Evolutionary conservation across 2,797 vertebrate species (phyloP).

Genomic region (Manis pentadactyla): DNA sequence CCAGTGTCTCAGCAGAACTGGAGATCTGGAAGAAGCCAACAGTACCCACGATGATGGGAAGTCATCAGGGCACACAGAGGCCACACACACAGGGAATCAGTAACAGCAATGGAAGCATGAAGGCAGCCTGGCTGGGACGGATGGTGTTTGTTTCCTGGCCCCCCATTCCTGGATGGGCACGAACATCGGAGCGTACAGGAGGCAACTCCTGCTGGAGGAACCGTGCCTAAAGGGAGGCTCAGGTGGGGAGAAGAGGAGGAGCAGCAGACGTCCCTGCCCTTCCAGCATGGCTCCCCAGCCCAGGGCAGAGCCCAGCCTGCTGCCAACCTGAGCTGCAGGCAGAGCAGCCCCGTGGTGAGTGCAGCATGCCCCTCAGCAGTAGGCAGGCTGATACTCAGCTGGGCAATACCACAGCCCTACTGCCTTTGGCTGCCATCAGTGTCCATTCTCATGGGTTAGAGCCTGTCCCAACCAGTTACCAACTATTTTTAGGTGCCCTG

Average conservation of each 20-base stretch:
- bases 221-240: rapidly evolving
- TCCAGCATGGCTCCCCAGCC: background rate
- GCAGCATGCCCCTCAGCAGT: too few relatives aligned
- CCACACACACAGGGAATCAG: background rate
- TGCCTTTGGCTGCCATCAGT: background rate
- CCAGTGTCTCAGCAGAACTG: background rate
- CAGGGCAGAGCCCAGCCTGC: background rate
- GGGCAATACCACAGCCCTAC: background rate
- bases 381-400: background rate
- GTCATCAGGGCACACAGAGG: background rate
- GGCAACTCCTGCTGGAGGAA: background rate
- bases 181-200: rapidly evolving
- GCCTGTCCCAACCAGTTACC: background rate
- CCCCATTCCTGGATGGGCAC: background rate
- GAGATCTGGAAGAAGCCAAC: background rate
- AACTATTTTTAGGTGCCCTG: background rate
- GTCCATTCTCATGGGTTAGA: background rate
- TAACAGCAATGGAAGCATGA: background rate
- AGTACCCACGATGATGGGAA: background rate
- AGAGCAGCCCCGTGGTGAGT: background rate
- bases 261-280: background rate
- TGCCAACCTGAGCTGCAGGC: background rate
- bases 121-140: background rate
- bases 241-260: background rate
- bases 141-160: background rate